phyloP scores from a whole-genome alignment of 2,888 invertebrate species.

The Plagodis dolabraria region DNA sequence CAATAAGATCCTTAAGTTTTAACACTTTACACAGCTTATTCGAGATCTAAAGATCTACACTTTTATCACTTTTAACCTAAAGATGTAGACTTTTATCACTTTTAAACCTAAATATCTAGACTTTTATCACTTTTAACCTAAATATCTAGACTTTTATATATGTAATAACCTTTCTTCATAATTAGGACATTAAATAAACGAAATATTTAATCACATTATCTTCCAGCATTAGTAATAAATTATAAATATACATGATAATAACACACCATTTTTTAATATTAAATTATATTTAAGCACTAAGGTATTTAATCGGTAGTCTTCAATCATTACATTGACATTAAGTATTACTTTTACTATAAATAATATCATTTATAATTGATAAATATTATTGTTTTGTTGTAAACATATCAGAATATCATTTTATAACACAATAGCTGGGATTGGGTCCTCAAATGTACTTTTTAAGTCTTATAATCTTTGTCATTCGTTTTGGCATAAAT shows the following conservation, averaged over 20 bases:
- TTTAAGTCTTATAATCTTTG: constrained; percentile 22
- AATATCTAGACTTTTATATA: too few species aligned
- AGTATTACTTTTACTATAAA: background rate
- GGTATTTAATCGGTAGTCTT: background rate
- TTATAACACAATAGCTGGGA: constrained; percentile 66
- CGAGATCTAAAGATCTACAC: too few species aligned
- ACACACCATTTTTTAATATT: constrained; percentile 10
- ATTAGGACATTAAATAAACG: too few species aligned
- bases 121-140: too few species aligned
- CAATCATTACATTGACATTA: background rate
- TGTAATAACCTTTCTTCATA: too few species aligned
- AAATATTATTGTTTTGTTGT: constrained; percentile 19
- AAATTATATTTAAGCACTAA: constrained; percentile 1
- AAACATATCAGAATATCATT: constrained; percentile 30
- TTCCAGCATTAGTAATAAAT: constrained; percentile 62
- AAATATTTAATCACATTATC: constrained; percentile 68
- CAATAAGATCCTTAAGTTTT: too few species aligned
- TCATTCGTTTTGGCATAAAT: constrained; percentile 4
- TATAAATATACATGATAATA: constrained; percentile 13
- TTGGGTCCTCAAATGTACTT: constrained; percentile 62
- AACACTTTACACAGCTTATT: too few species aligned
- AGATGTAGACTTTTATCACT: too few species aligned
- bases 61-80: too few species aligned
- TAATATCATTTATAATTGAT: constrained; percentile 1
- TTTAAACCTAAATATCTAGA: too few species aligned